Evolutionary conservation across 2,113 vertebrate genomes (phyloP).

Genomic region (Dicerorhinus sumatrensis): DNA sequence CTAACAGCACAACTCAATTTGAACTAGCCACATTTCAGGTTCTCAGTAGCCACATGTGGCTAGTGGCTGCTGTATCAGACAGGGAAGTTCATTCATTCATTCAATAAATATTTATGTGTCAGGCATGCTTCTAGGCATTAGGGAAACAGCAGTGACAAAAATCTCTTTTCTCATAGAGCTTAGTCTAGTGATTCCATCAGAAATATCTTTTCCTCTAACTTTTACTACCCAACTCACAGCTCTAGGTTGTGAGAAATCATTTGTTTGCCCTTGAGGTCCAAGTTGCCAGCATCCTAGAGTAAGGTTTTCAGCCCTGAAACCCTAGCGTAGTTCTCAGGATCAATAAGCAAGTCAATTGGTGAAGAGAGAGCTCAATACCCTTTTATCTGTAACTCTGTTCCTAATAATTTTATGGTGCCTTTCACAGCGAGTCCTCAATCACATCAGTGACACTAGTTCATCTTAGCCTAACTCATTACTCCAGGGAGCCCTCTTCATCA

Average conservation of each 20-base stretch:
- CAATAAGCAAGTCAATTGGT: background rate
- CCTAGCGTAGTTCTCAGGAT: background rate
- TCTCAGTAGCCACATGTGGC: background rate
- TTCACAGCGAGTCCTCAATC: background rate
- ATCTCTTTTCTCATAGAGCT: background rate
- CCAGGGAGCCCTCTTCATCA: background rate
- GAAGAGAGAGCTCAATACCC: background rate
- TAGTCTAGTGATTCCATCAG: slow-evolving; percentile 12
- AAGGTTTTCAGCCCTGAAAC: background rate
- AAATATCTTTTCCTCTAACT: background rate
- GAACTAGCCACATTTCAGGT: slow-evolving; percentile 10
- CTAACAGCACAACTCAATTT: background rate
- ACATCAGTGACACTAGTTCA: background rate
- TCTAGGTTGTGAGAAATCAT: background rate
- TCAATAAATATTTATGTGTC: background rate
- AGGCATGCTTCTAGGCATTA: background rate
- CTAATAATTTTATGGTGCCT: slow-evolving; percentile 4
- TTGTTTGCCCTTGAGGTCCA: background rate
- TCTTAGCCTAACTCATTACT: background rate
- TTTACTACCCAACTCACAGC: background rate
- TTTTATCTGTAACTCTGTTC: background rate
- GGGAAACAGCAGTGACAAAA: slow-evolving; percentile 10
- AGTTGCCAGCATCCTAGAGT: background rate
- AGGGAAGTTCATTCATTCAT: background rate
- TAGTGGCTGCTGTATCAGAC: background rate